A percentile compares a stretch with the other conserved stretches of the same genome.
phyloP scores from a whole-genome alignment of 2,888 invertebrate species.

The Trypoxylon attenuatum region DNA sequence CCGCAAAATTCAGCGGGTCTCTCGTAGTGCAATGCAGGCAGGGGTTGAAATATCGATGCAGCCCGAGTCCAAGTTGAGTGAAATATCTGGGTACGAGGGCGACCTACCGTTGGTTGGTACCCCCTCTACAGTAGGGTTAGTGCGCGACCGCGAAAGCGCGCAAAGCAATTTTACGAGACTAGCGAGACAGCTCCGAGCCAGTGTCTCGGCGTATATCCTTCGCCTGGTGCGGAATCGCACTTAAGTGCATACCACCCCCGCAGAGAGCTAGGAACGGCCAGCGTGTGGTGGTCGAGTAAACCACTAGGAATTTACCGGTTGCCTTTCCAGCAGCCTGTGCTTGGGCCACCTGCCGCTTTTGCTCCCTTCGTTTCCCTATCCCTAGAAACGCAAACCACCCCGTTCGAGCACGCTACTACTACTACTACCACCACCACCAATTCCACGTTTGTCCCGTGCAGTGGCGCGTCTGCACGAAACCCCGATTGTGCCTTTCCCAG shows the following conservation, averaged over 20 bases:
- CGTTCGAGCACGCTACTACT: not conserved
- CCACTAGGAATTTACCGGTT: slow-evolving; percentile 47
- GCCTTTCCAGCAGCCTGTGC: slow-evolving; percentile 33
- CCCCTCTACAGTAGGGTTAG: not conserved
- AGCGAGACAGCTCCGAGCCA: slow-evolving; percentile 17
- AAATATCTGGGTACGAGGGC: slow-evolving; percentile 3
- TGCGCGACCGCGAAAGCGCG: not conserved
- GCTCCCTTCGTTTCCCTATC: no score
- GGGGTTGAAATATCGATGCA: not conserved
- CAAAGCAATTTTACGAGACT: slow-evolving; percentile 30
- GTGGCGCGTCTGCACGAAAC: no score
- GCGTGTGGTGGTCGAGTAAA: slow-evolving; percentile 44
- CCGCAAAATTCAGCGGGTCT: no score
- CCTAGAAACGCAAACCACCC: not conserved
- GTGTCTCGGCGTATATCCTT: slow-evolving; percentile 34
- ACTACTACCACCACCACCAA: no score
- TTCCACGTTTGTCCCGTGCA: no score
- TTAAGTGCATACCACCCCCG: slow-evolving; percentile 47
- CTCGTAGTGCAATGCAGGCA: not conserved
- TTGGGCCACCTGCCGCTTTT: no score
- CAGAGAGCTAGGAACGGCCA: no score
- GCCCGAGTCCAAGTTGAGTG: not conserved
- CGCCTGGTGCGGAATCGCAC: slow-evolving; percentile 38
- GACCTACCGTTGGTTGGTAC: no score
- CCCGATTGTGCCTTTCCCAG: slow-evolving; percentile 25